Evolutionary conservation across 2,888 invertebrate species (phyloP), one percentile per base, ranked within the genome.

Genomic region (Aphidoletes aphidimyza): DNA sequence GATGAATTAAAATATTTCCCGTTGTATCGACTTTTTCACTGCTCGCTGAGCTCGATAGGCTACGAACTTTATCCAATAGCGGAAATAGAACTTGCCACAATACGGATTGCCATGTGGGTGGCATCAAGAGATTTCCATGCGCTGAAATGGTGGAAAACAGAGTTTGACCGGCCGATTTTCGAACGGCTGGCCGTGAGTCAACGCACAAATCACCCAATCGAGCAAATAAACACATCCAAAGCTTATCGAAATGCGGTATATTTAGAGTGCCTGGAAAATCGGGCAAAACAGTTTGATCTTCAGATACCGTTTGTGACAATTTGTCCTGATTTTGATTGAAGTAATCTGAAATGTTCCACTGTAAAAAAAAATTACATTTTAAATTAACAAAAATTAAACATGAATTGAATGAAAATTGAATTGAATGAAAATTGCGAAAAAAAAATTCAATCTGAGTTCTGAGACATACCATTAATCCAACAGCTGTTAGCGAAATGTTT

Each of bases 301-400:
- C 94, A 42, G 93, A 93, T 86, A 96, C 91, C 30, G 94, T 94
- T 85, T 93, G 92, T 87, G 93, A 93, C 83, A 97, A 90, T 90
- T 95, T 95, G 87, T 96, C 95, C 88, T 97, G 95, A 89, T 98
- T 98, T 92, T 98, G 98, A 91, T 95, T 97, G 88, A 98, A 94
- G 89, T 97, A 98, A 91, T 99, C 99, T 0, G 98, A 97, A 88
- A 99, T 98, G 89, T 98, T 99, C 99, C 98, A 99, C 97, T 98
- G 91, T 45, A 92, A 91, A 85, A 84, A 85, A 87, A 34, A 83
- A 83, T 59, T 47, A n/a, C n/a, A n/a, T n/a, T n/a, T n/a, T n/a
- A n/a, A n/a, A n/a, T n/a, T n/a, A n/a, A n/a, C n/a, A n/a, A n/a
- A n/a, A n/a, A n/a, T n/a, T n/a, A n/a, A n/a, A n/a, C n/a, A n/a